Evolutionary conservation across 2,888 invertebrate genomes (phyloP).

Genomic region (Chloroclystis v-ata): DNA sequence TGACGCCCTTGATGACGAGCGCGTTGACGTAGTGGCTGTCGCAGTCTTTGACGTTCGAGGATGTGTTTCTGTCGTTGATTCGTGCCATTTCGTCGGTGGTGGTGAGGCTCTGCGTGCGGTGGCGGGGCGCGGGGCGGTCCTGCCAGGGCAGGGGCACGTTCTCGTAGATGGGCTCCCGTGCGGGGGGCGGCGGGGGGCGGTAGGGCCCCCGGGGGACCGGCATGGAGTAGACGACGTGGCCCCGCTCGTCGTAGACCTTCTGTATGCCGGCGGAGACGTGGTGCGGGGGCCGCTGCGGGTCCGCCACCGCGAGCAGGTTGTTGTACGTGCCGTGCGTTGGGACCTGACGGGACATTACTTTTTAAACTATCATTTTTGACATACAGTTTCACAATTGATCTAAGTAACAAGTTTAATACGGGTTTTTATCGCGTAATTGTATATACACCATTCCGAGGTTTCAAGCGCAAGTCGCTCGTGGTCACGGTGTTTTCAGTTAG

Average conservation of each 20-base stretch:
- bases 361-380: no score
- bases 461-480: no score
- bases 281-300: conserved; percentile 71
- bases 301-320: conserved; percentile 81
- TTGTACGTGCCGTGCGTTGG: conserved; percentile 83
- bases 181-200: conserved; percentile 69
- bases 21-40: conserved; percentile 71
- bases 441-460: no score
- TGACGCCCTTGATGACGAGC: conserved; percentile 63
- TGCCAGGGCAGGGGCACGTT: conserved; percentile 86
- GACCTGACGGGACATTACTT: no score
- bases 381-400: no score
- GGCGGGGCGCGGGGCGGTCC: conserved; percentile 50
- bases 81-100: conserved; percentile 82
- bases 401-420: no score
- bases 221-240: conserved; percentile 81
- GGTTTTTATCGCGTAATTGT: no score
- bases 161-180: conserved; percentile 88
- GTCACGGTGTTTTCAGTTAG: no score
- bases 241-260: conserved; percentile 80
- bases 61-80: conserved; percentile 59
- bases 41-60: conserved; percentile 40
- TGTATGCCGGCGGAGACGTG: conserved; percentile 79
- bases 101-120: conserved; percentile 83
- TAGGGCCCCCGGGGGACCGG: conserved; percentile 71